Base-by-base conservation (phyloP, 2,888 invertebrate species). In the Hydroisotoma schaefferi region DNA sequence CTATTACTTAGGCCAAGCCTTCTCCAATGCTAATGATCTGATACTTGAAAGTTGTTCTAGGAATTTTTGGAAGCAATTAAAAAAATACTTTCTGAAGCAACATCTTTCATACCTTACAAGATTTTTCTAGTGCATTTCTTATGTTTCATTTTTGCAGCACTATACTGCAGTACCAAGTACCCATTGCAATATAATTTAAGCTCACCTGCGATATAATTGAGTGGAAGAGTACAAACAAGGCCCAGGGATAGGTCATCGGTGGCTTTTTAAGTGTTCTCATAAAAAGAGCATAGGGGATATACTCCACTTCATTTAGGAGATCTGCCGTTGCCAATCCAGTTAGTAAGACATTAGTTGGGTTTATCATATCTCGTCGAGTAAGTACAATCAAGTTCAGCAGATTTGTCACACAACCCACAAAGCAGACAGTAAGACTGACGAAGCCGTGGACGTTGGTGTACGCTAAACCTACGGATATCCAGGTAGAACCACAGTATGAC, bases 291-390 rank as follows among this genome's bases (percentile, higher is more conserved):
- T 89, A 94, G 0, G 94, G 94, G 66, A 95, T 88, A 77, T 94
- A 95, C 74, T 92, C 92, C 73, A 94, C 81, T 87, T 95, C 94
- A 18, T 94, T 94, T n/a, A 93, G 82, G 29, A 95, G 82, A 76
- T 95, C 95, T n/a, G 94, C 91, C 8, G 94, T 86, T 0, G 95
- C 95, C 28, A 92, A 81, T 4, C 89, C 90, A 0, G 92, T 92
- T 40, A 95, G 83, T 61, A 95, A 92, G 54, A 89, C 85, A 79
- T 95, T 95, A 27, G 93, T 94, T 2, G 94, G 87, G 59, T 91
- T 90, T n/a, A 76, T 73, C 93, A 95, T 94, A 77, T 94, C 91
- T 28, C 87, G 85, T n/a, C 91, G 84, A 8, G 93, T 88, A 55
- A 95, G 81, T 10, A 95, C 92, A 40, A 89, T 86, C 65, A 95